These are phyloP conservation scores for Pteromalus puparum DNA, from an alignment of 1,140 invertebrate species.

Conservation along the genomic window DNA sequence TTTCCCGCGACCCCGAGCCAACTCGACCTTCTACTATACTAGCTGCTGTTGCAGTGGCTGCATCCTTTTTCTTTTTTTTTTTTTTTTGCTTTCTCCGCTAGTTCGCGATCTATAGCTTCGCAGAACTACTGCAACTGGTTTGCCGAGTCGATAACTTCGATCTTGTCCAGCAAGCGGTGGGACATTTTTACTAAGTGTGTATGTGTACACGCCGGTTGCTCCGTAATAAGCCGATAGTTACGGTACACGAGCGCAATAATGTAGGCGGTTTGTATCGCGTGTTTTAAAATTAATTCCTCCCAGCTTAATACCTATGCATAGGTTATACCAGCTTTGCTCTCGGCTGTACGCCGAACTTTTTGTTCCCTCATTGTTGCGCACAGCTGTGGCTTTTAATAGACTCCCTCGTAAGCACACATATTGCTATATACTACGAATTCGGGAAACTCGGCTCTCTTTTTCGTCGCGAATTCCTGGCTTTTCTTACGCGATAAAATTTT, in stretches of 20 bases:
- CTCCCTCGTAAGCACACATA: too few relatives aligned
- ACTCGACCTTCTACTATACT: constrained; percentile 29
- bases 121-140: constrained; percentile 1
- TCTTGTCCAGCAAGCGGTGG: background rate
- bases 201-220: background rate
- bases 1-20: constrained; percentile 46
- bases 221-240: constrained; percentile 1
- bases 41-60: background rate
- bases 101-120: background rate
- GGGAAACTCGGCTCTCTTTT: too few relatives aligned
- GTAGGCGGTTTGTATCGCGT: constrained; percentile 2
- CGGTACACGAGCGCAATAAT: background rate
- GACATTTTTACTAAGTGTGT: background rate
- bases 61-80: constrained; percentile 1
- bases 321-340: too few relatives aligned
- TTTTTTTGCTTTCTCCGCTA: constrained; percentile 5
- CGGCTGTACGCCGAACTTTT: too few relatives aligned
- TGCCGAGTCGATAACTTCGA: constrained; percentile 26
- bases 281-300: background rate
- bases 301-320: too few relatives aligned
- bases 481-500: too few relatives aligned
- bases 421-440: too few relatives aligned
- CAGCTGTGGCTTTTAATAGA: too few relatives aligned
- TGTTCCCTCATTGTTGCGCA: too few relatives aligned
- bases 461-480: too few relatives aligned